Conservation (phyloP, 2,113 vertebrate species). For the Phalacrocorax pelagicus region DNA sequence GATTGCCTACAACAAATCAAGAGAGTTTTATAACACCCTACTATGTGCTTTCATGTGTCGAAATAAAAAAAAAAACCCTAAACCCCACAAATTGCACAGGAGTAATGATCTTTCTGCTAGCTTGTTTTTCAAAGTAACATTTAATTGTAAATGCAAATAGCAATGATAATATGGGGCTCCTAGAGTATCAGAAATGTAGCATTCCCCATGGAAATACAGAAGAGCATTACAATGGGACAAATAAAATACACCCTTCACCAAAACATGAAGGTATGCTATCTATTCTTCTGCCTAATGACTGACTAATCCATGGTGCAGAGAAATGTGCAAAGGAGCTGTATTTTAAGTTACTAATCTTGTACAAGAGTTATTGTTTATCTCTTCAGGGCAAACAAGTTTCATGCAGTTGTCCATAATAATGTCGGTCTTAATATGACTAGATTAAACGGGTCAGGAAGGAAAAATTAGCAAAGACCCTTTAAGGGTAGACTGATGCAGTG, state of each 20-base stretch:
- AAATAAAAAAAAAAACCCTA: not conserved
- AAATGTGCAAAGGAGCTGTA: not conserved
- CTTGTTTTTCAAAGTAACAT: conserved; percentile 22
- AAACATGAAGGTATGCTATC: not conserved
- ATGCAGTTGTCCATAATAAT: not conserved
- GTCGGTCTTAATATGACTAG: not conserved
- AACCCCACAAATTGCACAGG: not conserved
- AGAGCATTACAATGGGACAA: not conserved
- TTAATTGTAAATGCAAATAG: conserved; percentile 24
- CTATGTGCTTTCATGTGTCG: not conserved
- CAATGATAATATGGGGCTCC: not conserved
- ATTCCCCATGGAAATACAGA: not conserved
- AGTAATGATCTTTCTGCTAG: not conserved
- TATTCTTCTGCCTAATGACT: not conserved
- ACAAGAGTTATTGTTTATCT: not conserved
- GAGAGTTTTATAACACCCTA: not conserved
- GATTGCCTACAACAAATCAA: conserved; percentile 41
- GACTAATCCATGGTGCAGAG: not conserved
- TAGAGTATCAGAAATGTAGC: not conserved
- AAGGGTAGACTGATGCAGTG: not conserved
- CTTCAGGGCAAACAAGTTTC: not conserved
- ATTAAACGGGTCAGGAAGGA: not conserved
- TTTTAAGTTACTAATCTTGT: not conserved
- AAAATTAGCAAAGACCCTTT: not conserved
- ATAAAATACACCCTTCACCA: not conserved